phyloP scores from a whole-genome alignment of 2,797 vertebrate species.

The Sebastes alutus region DNA sequence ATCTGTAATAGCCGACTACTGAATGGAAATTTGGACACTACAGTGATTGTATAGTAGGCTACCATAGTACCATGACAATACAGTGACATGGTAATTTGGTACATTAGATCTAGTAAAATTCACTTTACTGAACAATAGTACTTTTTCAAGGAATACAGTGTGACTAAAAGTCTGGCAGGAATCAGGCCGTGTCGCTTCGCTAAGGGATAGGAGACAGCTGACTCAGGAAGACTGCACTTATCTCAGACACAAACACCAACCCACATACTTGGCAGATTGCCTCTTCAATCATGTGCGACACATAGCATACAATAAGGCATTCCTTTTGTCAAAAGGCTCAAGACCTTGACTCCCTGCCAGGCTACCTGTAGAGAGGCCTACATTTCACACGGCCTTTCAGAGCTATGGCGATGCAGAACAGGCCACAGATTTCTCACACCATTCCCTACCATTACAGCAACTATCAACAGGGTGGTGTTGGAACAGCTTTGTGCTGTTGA shows the following conservation, averaged over 20 bases:
- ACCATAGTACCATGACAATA: background rate
- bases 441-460: constrained; percentile 1
- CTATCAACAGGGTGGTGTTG: background rate
- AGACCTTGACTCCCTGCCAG: constrained; percentile 32
- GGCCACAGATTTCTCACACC: background rate
- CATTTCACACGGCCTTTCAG: constrained; percentile 16
- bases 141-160: background rate
- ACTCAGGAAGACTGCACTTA: constrained; percentile 35
- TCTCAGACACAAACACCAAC: constrained; percentile 15
- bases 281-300: constrained; percentile 51
- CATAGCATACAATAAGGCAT: background rate
- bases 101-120: background rate
- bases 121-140: background rate
- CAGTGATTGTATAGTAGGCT: background rate
- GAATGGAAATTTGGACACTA: background rate
- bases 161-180: background rate
- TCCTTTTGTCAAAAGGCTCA: constrained; percentile 12
- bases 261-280: constrained; percentile 26
- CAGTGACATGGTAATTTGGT: background rate
- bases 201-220: constrained; percentile 49
- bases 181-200: constrained; percentile 10
- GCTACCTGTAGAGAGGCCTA: constrained; percentile 3
- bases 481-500: background rate
- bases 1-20: background rate
- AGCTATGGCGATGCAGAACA: background rate